phyloP scores from a whole-genome alignment of 2,797 vertebrate species.

The Coregonus suidteri region DNA sequence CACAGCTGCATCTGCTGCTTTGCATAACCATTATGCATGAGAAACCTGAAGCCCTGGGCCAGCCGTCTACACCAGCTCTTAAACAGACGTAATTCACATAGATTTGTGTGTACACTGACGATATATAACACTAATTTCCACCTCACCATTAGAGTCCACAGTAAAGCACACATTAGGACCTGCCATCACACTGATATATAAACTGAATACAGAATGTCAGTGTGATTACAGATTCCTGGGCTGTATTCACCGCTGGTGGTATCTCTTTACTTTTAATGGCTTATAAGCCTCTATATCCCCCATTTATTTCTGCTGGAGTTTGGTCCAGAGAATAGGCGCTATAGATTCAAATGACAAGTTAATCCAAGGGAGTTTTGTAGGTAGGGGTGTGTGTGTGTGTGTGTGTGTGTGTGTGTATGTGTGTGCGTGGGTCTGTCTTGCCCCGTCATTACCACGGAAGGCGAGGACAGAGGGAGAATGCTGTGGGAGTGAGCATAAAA shows the following conservation, averaged over 20 bases:
- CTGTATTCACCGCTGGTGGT: constrained; percentile 36
- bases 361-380: constrained; percentile 47
- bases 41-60: constrained; percentile 43
- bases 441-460: constrained; percentile 36
- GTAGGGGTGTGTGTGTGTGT: neutral
- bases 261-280: constrained; percentile 59
- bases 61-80: constrained; percentile 55
- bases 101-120: constrained; percentile 21
- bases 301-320: constrained; percentile 52
- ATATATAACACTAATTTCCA: constrained; percentile 53
- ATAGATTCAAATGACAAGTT: constrained; percentile 65
- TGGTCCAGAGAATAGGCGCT: constrained; percentile 42
- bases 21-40: constrained; percentile 56
- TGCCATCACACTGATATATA: constrained; percentile 49
- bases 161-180: constrained; percentile 54
- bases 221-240: constrained; percentile 53
- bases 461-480: constrained; percentile 26
- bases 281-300: constrained; percentile 36
- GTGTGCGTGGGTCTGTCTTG: constrained; percentile 39
- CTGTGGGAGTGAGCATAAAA: constrained; percentile 67
- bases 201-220: constrained; percentile 56
- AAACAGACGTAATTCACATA: constrained; percentile 30
- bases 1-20: constrained; percentile 52
- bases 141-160: constrained; percentile 50
- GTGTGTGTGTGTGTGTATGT: neutral